Conservation (phyloP, 1,140 invertebrate genomes). For the Maniola jurtina region DNA sequence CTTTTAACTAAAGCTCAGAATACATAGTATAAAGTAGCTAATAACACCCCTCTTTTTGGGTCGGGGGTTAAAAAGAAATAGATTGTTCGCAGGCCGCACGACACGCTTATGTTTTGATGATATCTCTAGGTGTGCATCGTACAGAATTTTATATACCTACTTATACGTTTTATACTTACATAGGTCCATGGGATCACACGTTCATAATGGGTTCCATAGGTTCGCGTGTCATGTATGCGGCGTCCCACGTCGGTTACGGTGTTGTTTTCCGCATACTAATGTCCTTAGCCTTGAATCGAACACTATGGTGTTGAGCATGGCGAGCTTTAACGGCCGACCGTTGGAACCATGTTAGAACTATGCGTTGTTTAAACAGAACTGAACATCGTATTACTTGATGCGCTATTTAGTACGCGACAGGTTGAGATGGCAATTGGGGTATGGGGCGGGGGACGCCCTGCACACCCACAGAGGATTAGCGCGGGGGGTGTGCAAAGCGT, state of each 20-base stretch:
- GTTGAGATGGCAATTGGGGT: too few relatives aligned
- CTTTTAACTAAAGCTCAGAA: too few relatives aligned
- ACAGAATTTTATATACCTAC: background rate
- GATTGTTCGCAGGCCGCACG: too few relatives aligned
- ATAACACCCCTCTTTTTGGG: too few relatives aligned
- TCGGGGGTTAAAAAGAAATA: too few relatives aligned
- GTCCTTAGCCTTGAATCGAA: constrained; percentile 45
- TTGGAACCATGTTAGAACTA: background rate
- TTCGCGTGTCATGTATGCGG: constrained; percentile 41
- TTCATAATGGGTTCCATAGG: constrained; percentile 23
- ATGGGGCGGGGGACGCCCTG: too few relatives aligned
- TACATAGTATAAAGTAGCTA: too few relatives aligned
- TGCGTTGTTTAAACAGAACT: background rate
- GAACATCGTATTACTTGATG: background rate
- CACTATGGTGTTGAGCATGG: constrained; percentile 17
- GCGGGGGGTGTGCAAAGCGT: too few relatives aligned
- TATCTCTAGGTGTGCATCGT: too few relatives aligned
- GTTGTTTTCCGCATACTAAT: constrained; percentile 62
- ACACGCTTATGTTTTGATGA: too few relatives aligned
- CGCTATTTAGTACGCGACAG: too few relatives aligned
- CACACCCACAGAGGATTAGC: too few relatives aligned
- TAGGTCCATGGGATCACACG: constrained; percentile 7
- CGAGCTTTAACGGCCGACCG: constrained; percentile 12
- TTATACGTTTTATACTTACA: constrained; percentile 2
- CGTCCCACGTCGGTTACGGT: constrained; percentile 34